Base-by-base conservation (phyloP, 2,888 invertebrate genomes). In the Drosophila testacea region DNA sequence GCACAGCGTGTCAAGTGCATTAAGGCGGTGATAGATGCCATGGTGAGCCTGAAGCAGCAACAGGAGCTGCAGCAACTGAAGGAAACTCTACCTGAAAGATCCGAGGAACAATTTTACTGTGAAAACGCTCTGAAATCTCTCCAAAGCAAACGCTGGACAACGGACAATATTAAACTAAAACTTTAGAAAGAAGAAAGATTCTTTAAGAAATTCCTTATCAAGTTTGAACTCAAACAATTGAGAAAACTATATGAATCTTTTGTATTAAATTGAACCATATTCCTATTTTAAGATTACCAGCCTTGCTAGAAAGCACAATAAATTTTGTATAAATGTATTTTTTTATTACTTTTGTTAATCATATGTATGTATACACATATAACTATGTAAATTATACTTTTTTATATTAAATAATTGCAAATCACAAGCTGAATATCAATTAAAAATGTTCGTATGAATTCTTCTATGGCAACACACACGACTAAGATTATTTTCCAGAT, bases 41-140 rank as follows among this genome's bases (percentile, higher is more conserved):
- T 93, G 59, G 90, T 76, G 0, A 81, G 88, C 1, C 65, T 93
- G 0, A 93, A 92, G 66, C 92, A 93, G 62, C 84, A 90, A 7
- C 81, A 77, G 28, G 91, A 91, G 46, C 64, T 93, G 47, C 90
- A 88, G 38, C 77, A 88, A 28, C 80, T 91, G 3, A 91, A 82
- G 28, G 89, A 90, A 4, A 73, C 91, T 0, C 69, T 93, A 13
- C 67, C 86, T 3, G 90, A 90, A 30, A 89, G 92, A 10, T 92
- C 95, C 0, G 96, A 96, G 79, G 96, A 96, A 84, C 95, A 95
- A 79, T 95, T 95, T 79, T 94, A 96, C 67, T 96, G 96, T 41
- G 96, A 96, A 81, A 96, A 95, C 83, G 94, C 95, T 1, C 91
- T 97, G 0, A 94, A 94, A 81, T 74, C 77, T 13, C 75, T 92